phyloP scores from a whole-genome alignment of 2,888 invertebrate species.

The Polydesmus complanatus region DNA sequence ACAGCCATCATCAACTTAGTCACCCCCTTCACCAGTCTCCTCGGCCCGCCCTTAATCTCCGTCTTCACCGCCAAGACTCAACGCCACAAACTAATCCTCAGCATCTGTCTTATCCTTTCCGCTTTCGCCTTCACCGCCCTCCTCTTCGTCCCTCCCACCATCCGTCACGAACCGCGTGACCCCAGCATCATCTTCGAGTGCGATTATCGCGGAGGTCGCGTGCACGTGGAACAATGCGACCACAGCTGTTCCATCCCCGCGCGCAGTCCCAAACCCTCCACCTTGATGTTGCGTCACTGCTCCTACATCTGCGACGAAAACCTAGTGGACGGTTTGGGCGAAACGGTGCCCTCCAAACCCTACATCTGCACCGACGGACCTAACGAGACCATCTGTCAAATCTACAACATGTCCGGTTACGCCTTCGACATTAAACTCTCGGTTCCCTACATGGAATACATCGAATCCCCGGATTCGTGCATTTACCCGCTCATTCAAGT shows the following conservation, averaged over 20 bases:
- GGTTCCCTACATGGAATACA: background rate
- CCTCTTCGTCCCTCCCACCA: slow-evolving; percentile 27
- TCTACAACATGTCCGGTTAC: slow-evolving; percentile 15
- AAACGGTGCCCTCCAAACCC: slow-evolving; percentile 2
- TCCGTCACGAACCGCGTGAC: slow-evolving; percentile 19
- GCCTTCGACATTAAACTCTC: slow-evolving; percentile 6
- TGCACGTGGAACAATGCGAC: slow-evolving; percentile 23
- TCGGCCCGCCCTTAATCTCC: slow-evolving; percentile 63
- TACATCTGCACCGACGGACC: slow-evolving; percentile 6
- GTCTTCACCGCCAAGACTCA: slow-evolving; percentile 62
- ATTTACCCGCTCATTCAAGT: slow-evolving; percentile 5
- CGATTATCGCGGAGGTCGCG: slow-evolving; percentile 17
- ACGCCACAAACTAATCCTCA: slow-evolving; percentile 29
- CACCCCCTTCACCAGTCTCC: slow-evolving; percentile 59
- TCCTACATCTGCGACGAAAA: slow-evolving; percentile 18
- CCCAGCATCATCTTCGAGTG: slow-evolving; percentile 23
- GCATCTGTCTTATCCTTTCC: slow-evolving; percentile 27
- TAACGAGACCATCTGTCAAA: slow-evolving; percentile 4
- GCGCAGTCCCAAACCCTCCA: slow-evolving; percentile 1
- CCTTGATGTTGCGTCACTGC: slow-evolving; percentile 18
- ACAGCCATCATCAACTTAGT: slow-evolving; percentile 61
- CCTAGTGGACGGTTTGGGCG: background rate
- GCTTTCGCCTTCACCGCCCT: slow-evolving; percentile 28
- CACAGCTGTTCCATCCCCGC: slow-evolving; percentile 9
- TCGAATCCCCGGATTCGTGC: background rate